phyloP scores from a whole-genome alignment of 2,888 invertebrate species.

The Thelaira solivaga region DNA sequence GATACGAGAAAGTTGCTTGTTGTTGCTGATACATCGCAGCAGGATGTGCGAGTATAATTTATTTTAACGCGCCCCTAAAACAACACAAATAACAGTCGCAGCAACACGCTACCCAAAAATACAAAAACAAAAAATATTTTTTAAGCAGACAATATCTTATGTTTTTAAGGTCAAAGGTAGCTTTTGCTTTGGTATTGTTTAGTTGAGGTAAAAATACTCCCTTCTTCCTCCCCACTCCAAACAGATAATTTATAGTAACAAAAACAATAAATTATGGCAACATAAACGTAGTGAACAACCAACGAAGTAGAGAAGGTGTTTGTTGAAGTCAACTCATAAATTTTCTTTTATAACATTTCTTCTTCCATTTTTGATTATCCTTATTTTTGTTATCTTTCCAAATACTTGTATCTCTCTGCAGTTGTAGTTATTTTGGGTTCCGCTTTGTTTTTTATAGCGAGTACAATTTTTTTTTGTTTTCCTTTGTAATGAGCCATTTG shows the following conservation, averaged over 20 bases:
- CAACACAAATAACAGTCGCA: not conserved
- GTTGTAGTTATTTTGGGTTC: not conserved
- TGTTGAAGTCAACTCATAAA: conserved; percentile 48
- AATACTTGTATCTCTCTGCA: not conserved
- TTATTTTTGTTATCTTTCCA: conserved; percentile 17
- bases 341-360: conserved; percentile 55
- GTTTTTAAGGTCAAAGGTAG: conserved; percentile 30
- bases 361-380: not conserved
- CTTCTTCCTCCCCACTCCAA: too few species aligned
- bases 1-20: too few species aligned
- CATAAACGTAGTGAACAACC: too few species aligned
- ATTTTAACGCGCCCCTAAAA: conserved; percentile 48
- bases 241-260: not conserved
- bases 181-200: not conserved
- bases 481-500: conserved; percentile 49
- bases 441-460: conserved; percentile 3
- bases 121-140: not conserved
- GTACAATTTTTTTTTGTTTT: not conserved
- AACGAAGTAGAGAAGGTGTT: conserved; percentile 17
- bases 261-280: not conserved
- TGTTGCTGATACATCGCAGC: conserved; percentile 59
- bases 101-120: not conserved
- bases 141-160: not conserved
- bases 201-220: not conserved
- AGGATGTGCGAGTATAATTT: conserved; percentile 45